phyloP scores from a whole-genome alignment of 2,113 vertebrate species.

The crab-eating macaque (Macaca fascicularis) region T2T-MFA8v1.1 NC_088375.1:181395501-181396000 shows the following conservation, averaged over 20 bases:
- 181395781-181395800: not conserved
- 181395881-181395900: conserved; percentile 29
- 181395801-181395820: not conserved
- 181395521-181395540: conserved; percentile 45
- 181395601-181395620: conserved; percentile 13
- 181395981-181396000: not conserved
- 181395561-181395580: not conserved
- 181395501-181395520: conserved; percentile 16
- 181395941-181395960: not conserved
- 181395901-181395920: not conserved
- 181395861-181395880: not conserved
- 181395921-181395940: not conserved
- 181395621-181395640: not conserved
- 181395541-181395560: conserved; percentile 24
- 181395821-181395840: not conserved
- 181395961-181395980: not conserved
- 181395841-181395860: not conserved
- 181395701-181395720: not conserved
- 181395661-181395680: not conserved
- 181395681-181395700: not conserved
- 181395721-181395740: not conserved
- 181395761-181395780: not conserved
- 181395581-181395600: conserved; percentile 20
- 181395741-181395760: not conserved
- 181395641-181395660: not conserved